These are phyloP conservation scores for Lutraria lutraria DNA, from an alignment of 2,888 invertebrate species.

Conservation along the genomic window DNA sequence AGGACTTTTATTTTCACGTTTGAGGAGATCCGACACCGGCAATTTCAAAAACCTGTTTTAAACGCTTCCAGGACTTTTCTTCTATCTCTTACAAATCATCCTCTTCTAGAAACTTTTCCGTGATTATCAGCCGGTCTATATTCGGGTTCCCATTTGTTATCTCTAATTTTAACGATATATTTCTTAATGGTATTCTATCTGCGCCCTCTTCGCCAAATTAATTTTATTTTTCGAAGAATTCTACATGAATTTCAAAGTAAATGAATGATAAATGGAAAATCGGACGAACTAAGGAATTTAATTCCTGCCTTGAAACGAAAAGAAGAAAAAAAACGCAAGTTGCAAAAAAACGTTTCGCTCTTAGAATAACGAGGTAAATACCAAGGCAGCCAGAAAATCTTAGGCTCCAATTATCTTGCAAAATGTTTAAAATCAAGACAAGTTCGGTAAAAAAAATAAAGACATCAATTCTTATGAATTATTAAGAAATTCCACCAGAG, in stretches of 20 bases:
- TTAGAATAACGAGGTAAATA: conserved; percentile 15
- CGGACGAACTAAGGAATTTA: conserved; percentile 30
- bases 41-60: conserved; percentile 32
- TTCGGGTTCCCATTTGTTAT: conserved; percentile 58
- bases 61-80: conserved; percentile 3
- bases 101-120: conserved; percentile 52
- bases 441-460: not conserved
- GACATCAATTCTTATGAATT: conserved; percentile 7
- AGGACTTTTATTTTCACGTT: conserved; percentile 60
- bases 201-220: conserved; percentile 64
- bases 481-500: not conserved
- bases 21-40: conserved; percentile 46
- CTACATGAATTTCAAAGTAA: conserved; percentile 38
- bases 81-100: conserved; percentile 53
- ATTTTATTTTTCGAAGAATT: conserved; percentile 63
- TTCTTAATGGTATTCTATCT: conserved; percentile 64
- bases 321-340: conserved; percentile 30
- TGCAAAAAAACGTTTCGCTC: conserved; percentile 18
- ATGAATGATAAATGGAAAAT: conserved; percentile 38
- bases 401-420: not conserved
- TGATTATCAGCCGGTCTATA: conserved; percentile 46
- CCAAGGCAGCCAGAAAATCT: not conserved
- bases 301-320: conserved; percentile 29
- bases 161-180: conserved; percentile 64
- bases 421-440: conserved; percentile 10